Conservation (phyloP, 2,888 invertebrate species). For the Drosophila buzzatii region DNA sequence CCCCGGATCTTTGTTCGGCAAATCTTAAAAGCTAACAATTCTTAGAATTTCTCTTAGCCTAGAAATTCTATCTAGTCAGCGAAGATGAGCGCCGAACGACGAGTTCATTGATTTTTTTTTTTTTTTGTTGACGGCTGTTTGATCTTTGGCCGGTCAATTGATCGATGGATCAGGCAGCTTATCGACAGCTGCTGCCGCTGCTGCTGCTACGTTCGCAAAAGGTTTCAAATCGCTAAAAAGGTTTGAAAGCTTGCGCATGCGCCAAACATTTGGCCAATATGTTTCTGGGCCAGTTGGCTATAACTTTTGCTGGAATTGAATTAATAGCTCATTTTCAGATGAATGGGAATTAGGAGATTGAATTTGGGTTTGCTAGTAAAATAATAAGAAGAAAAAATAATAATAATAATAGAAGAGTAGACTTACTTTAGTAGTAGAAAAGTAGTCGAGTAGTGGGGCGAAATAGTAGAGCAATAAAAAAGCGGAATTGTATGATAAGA, state of each 20-base stretch:
- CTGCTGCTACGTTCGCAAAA: conserved; percentile 31
- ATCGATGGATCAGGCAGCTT: conserved; percentile 41
- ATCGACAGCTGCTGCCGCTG: conserved; percentile 53
- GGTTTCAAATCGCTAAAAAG: conserved; percentile 78
- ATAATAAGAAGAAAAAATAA: not conserved
- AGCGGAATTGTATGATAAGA: not conserved
- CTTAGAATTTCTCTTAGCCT: conserved; percentile 75
- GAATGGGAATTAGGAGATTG: not conserved
- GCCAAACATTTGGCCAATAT: conserved; percentile 68
- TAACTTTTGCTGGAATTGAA: conserved; percentile 27
- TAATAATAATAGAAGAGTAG: not conserved
- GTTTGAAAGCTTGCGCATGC: conserved; percentile 78
- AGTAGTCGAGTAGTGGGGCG: not conserved
- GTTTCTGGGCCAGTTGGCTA: conserved; percentile 37
- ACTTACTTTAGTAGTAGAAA: not conserved
- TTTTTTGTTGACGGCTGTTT: conserved; percentile 62
- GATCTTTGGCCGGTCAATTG: conserved; percentile 69
- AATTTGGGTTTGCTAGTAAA: not conserved
- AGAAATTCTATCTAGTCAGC: conserved; percentile 78
- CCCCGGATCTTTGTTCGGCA: conserved; percentile 66
- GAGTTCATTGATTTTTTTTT: conserved; percentile 73
- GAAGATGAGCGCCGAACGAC: conserved; percentile 44
- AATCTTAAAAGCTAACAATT: conserved; percentile 72
- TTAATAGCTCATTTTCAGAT: conserved; percentile 9
- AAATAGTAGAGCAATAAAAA: not conserved